Conservation (phyloP, 2,888 invertebrate genomes). For the Nomada lathburiana region DNA sequence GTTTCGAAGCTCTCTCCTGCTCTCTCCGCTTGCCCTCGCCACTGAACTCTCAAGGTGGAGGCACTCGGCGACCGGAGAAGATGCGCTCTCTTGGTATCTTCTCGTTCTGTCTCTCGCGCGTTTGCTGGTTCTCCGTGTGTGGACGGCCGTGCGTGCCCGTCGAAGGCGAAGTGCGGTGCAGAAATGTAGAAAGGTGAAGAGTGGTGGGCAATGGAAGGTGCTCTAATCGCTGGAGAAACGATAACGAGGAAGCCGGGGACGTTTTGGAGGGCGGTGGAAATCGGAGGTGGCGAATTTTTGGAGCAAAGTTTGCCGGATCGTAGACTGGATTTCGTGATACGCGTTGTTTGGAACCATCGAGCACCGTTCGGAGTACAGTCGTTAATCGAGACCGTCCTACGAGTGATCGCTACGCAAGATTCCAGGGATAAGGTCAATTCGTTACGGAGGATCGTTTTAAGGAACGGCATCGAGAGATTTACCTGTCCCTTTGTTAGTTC, state of each 20-base stretch:
- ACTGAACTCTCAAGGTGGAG: conserved; percentile 67
- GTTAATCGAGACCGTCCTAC: neutral
- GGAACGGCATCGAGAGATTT: conserved; percentile 7
- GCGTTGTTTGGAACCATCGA: neutral
- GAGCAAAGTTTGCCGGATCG: neutral
- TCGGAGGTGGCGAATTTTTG: neutral
- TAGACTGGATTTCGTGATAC: neutral
- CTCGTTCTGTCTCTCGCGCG: conserved; percentile 55
- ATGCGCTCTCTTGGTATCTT: conserved; percentile 62
- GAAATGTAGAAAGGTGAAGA: conserved; percentile 46
- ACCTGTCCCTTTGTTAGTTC: conserved; percentile 25
- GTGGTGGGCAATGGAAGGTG: conserved; percentile 59
- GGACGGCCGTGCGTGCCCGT: neutral
- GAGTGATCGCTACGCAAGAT: neutral
- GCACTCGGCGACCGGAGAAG: conserved; percentile 64
- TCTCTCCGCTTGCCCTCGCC: conserved; percentile 46
- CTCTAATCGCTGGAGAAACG: conserved; percentile 50
- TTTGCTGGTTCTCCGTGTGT: conserved; percentile 41
- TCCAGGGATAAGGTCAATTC: conserved; percentile 13
- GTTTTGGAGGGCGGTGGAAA: neutral
- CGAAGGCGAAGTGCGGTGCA: neutral
- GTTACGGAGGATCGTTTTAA: conserved; percentile 3
- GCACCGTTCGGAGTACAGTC: neutral
- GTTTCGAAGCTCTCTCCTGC: conserved; percentile 17
- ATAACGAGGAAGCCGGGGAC: neutral